Evolutionary conservation across 2,888 invertebrate species (phyloP), one percentile per base, ranked within the genome.

Genomic region (Rhamphomyia laevipes): DNA sequence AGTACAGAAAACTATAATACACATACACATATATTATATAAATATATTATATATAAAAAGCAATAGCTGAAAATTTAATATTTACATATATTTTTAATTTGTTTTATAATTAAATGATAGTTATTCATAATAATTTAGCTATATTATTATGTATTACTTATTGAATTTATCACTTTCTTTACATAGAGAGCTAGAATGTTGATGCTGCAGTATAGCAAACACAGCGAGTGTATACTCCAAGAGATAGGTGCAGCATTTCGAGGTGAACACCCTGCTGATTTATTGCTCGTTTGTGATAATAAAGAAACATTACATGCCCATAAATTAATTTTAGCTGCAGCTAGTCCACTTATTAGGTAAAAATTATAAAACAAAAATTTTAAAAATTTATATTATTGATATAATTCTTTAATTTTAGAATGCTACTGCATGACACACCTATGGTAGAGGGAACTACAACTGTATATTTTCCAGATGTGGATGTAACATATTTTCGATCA

Each of bases 161-260:
- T n/a, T n/a, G n/a, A 27, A 6, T 27, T 27, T 5, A 27, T 27
- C 4, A 27, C 23, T 27, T 27, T 27, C 9, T 27, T 27, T 6
- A 27, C 23, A 27, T 27, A 71, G 70, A 64, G 65, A 65, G 65
- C 67, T 64, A 70, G 68, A 63, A 71, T 88, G 77, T 81, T 90
- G 76, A 89, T 89, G 70, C 82, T 90, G 75, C 88, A 89, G 75
- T 89, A 90, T 76, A 88, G 88, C 77, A 89, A 89, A 78, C 89
- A 89, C 78, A 87, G 86, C 77, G 87, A 87, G 75, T 88, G 88
- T 74, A 84, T 90, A 77, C 83, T 86, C 72, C 87, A 86, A 73
- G 89, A 89, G 77, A 86, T 89, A 69, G 84, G 85, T 67, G 85
- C 86, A 66, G 89, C 89, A 77, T 88, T 86, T 76, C 78, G 83